A percentile compares a stretch with the other conserved stretches of the same genome.
Conservation (phyloP, 1,140 invertebrate species). For the Notospermus geniculatus region DNA sequence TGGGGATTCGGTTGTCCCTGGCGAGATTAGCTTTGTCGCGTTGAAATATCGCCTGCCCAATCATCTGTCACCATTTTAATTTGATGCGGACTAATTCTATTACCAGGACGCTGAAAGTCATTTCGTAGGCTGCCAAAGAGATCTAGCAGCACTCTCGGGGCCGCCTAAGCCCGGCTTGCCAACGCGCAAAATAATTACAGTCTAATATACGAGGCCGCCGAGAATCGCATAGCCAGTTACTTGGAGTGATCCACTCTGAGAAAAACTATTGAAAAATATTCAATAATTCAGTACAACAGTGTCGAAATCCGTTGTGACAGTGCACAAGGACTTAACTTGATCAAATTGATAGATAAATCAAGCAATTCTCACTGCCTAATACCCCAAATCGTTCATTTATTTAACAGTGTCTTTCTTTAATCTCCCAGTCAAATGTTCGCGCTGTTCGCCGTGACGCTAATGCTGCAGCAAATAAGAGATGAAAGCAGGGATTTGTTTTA, state of each 20-base stretch:
- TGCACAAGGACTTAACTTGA: background rate
- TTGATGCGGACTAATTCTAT: conserved; percentile 7
- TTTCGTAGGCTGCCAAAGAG: background rate
- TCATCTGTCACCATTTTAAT: conserved; percentile 11
- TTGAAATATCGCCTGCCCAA: conserved; percentile 1
- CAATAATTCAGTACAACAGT: conserved; percentile 3
- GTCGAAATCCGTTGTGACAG: background rate
- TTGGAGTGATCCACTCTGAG: background rate
- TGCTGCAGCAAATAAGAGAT: background rate
- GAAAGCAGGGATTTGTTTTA: background rate
- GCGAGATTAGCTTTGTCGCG: too few species aligned
- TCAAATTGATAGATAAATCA: conserved; percentile 3
- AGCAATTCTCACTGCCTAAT: background rate
- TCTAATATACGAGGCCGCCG: background rate
- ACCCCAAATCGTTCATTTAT: background rate
- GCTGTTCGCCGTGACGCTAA: background rate
- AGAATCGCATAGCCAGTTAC: background rate
- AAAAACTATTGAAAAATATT: conserved; percentile 8
- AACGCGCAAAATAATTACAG: conserved; percentile 7
- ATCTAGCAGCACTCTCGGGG: background rate
- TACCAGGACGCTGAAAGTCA: background rate
- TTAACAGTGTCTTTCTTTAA: background rate
- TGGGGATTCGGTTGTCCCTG: too few species aligned
- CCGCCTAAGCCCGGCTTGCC: background rate
- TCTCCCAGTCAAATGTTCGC: too few species aligned